These are phyloP conservation scores for Brachirus orientalis DNA, from an alignment of 2,113 vertebrate species.

Conservation along the genomic window DNA sequence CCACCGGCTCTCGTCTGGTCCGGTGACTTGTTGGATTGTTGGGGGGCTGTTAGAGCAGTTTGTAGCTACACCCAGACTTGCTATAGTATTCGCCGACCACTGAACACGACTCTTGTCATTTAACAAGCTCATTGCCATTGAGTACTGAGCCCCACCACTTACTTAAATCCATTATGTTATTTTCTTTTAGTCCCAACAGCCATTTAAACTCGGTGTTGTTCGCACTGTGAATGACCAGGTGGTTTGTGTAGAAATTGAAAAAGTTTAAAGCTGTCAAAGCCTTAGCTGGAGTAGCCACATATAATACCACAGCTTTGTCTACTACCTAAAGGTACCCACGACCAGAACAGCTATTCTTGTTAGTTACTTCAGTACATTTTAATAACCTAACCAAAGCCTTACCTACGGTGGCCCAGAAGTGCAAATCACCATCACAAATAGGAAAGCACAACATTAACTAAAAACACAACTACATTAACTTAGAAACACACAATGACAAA, in stretches of 20 bases:
- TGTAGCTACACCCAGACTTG: constrained; percentile 25
- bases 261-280: constrained; percentile 63
- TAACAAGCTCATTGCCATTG: constrained; percentile 11
- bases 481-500: too few species aligned
- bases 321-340: not conserved
- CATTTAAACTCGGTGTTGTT: constrained; percentile 11
- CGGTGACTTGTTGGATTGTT: not conserved
- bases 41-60: not conserved
- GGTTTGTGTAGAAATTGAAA: not conserved
- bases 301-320: not conserved
- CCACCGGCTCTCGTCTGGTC: not conserved
- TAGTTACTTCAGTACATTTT: too few species aligned
- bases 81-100: not conserved
- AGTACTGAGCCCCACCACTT: not conserved
- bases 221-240: not conserved
- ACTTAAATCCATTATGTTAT: constrained; percentile 6
- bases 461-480: too few species aligned
- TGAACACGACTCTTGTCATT: constrained; percentile 13
- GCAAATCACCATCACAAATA: too few species aligned
- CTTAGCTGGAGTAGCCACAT: constrained; percentile 20
- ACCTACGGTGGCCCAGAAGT: too few species aligned
- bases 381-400: too few species aligned
- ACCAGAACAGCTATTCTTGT: too few species aligned
- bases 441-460: too few species aligned
- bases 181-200: constrained; percentile 9